Evolutionary conservation across 2,797 vertebrate species (phyloP).

Genomic region (Myripristis murdjan): DNA sequence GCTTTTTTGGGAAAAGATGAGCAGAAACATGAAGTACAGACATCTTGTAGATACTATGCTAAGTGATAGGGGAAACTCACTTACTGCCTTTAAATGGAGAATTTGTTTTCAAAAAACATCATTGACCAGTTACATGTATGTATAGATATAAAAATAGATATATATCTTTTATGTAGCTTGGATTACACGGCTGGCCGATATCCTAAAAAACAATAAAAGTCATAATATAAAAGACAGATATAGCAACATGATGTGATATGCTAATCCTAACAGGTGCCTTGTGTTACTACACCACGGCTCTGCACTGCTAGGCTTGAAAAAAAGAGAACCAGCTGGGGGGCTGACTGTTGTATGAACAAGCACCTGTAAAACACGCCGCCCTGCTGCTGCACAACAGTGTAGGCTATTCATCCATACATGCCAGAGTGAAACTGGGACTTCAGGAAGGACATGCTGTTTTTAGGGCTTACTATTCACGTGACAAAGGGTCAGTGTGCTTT

Average conservation of each 20-base stretch:
- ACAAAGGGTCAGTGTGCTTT: slow-evolving; percentile 43
- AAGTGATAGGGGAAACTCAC: no score
- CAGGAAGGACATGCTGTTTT: slow-evolving; percentile 6
- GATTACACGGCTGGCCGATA: no score
- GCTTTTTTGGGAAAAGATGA: no score
- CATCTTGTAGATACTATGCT: no score
- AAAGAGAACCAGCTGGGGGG: neutral
- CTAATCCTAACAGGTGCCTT: neutral
- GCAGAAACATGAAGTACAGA: no score
- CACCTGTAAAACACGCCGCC: slow-evolving; percentile 63
- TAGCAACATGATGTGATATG: neutral
- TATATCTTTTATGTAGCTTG: no score
- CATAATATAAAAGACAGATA: no score
- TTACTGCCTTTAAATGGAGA: no score
- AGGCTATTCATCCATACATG: slow-evolving; percentile 44
- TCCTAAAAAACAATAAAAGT: no score
- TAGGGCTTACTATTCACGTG: slow-evolving; percentile 16
- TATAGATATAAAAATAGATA: no score
- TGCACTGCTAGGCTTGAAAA: slow-evolving; percentile 18
- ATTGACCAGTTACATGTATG: no score
- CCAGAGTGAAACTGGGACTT: slow-evolving; percentile 27
- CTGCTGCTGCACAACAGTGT: slow-evolving; percentile 52
- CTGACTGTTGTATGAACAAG: slow-evolving; percentile 52
- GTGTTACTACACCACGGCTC: slow-evolving; percentile 34
- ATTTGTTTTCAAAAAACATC: no score